Evolutionary conservation across 2,113 vertebrate species (phyloP).

Genomic region (Erythrolamprus reginae): DNA sequence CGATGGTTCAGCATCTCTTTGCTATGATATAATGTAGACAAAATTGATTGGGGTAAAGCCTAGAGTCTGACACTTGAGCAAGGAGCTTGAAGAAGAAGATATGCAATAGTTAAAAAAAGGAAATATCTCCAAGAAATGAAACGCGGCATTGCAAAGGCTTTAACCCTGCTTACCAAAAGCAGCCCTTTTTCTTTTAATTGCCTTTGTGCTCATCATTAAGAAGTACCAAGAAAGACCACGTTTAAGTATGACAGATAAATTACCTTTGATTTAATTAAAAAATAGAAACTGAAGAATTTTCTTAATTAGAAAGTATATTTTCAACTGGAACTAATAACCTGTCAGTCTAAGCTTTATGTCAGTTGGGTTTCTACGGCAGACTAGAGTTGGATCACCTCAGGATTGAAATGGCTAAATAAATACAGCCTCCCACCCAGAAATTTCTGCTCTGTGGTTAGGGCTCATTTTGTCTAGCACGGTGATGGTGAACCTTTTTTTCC

Average conservation of each 20-base stretch:
- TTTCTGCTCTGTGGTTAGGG: neutral
- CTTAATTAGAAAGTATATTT: conserved; percentile 32
- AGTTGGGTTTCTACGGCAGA: neutral
- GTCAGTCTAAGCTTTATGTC: conserved; percentile 3
- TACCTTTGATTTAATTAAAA: conserved; percentile 24
- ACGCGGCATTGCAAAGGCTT: neutral
- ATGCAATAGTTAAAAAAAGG: neutral
- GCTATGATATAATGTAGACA: neutral
- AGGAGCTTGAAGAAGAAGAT: neutral
- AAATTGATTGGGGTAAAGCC: neutral
- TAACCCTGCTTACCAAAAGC: neutral
- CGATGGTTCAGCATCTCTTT: neutral
- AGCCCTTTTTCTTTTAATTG: conserved; percentile 11
- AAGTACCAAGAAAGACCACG: conserved; percentile 1
- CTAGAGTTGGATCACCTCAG: neutral
- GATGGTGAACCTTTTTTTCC: too few relatives aligned
- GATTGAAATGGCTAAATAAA: neutral
- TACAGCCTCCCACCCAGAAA: neutral
- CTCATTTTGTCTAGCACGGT: neutral
- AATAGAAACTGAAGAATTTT: conserved; percentile 30
- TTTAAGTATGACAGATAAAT: neutral
- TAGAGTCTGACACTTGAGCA: neutral
- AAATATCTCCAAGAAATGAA: neutral
- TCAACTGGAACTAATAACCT: conserved; percentile 13
- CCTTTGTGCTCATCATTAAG: neutral